A percentile compares a stretch with the other conserved stretches of the same genome.
Evolutionary conservation across 2,113 vertebrate species (phyloP).

Genomic region (Engystomops pustulosus): DNA sequence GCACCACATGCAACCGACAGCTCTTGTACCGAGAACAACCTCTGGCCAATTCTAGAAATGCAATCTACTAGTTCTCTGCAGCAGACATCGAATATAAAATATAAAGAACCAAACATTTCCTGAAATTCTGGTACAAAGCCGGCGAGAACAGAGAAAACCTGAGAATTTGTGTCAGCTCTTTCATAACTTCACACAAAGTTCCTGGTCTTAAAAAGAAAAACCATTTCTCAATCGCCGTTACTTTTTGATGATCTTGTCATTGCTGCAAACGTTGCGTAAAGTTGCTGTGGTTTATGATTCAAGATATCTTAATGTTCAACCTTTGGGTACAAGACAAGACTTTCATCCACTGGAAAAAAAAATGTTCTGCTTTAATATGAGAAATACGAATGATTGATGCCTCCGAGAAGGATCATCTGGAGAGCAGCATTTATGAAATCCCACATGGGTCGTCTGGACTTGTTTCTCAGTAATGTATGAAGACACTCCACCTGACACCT

Average conservation of each 20-base stretch:
- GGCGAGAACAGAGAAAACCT: not conserved
- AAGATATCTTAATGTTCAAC: not conserved
- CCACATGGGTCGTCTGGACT: not conserved
- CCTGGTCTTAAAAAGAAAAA: slow-evolving; percentile 30
- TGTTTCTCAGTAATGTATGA: too few species aligned
- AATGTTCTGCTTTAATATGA: not conserved
- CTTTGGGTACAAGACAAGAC: not conserved
- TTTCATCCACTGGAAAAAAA: slow-evolving; percentile 2
- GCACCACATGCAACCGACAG: not conserved
- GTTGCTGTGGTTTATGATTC: slow-evolving; percentile 20
- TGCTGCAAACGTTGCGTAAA: slow-evolving; percentile 31
- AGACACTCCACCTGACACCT: too few species aligned
- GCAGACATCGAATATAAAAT: not conserved
- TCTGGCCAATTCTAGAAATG: not conserved
- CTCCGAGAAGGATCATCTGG: not conserved
- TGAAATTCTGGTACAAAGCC: not conserved
- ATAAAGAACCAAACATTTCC: not conserved
- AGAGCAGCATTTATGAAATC: not conserved
- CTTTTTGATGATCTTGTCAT: slow-evolving; percentile 29
- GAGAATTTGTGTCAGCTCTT: not conserved
- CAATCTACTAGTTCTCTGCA: not conserved
- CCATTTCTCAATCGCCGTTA: not conserved
- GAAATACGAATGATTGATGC: not conserved
- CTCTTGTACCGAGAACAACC: not conserved
- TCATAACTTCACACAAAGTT: slow-evolving; percentile 38